Evolutionary conservation across 2,888 invertebrate species (phyloP).

Genomic region (Drosophila fungiperda): DNA sequence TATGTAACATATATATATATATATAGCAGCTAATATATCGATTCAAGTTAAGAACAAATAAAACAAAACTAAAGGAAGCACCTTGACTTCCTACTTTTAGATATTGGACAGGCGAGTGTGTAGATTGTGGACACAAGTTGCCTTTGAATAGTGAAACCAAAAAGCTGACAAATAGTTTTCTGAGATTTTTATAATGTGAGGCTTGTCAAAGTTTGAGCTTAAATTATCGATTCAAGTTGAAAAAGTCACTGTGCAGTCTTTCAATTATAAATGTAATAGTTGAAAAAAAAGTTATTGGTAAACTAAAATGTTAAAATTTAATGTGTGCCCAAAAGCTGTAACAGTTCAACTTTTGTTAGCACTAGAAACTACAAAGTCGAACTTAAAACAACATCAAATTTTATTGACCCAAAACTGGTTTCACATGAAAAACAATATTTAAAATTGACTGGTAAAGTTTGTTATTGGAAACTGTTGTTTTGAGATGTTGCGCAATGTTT

Average conservation of each 20-base stretch:
- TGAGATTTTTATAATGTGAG: slow-evolving; percentile 65
- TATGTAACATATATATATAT: slow-evolving; percentile 26
- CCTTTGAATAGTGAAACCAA: slow-evolving; percentile 13
- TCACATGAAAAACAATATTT: background rate
- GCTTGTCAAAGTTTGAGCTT: slow-evolving; percentile 42
- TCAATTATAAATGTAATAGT: slow-evolving; percentile 19
- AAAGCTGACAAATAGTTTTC: slow-evolving; percentile 75
- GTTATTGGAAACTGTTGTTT: background rate
- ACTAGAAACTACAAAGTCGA: background rate
- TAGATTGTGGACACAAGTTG: slow-evolving; percentile 7
- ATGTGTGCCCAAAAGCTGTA: background rate
- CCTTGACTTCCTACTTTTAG: slow-evolving; percentile 5
- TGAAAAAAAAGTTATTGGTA: slow-evolving; percentile 16
- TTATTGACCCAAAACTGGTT: background rate
- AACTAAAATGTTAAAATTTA: background rate
- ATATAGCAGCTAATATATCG: slow-evolving; percentile 60
- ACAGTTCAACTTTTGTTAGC: background rate
- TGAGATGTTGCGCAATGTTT: background rate
- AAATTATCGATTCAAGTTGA: slow-evolving; percentile 55
- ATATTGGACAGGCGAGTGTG: slow-evolving; percentile 5
- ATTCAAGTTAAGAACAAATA: slow-evolving; percentile 50
- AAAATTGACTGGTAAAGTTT: background rate
- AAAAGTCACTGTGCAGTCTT: slow-evolving; percentile 12
- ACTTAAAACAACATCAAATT: background rate
- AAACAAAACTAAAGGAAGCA: slow-evolving; percentile 4